Evolutionary conservation across 2,797 vertebrate species (phyloP).

Genomic region (Fratercula arctica): DNA sequence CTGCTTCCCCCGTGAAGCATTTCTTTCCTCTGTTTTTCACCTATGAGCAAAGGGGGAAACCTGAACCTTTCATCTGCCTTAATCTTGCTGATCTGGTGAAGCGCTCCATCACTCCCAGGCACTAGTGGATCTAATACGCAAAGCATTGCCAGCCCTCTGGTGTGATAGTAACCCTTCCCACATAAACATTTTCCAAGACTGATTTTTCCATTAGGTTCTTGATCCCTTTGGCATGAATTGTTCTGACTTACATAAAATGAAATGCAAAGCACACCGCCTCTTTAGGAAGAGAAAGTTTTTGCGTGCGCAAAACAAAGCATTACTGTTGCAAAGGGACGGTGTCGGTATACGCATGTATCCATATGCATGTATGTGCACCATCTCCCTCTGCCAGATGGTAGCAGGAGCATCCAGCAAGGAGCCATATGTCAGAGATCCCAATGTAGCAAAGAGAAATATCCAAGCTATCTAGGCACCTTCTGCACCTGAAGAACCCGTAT

Average conservation of each 20-base stretch:
- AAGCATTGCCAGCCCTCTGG: neutral
- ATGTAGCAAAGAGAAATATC: neutral
- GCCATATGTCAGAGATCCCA: neutral
- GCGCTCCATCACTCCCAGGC: neutral
- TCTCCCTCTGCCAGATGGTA: neutral
- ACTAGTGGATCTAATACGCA: neutral
- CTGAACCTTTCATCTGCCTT: neutral
- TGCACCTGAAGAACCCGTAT: neutral
- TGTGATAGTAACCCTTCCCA: neutral
- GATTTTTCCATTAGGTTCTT: constrained; percentile 3
- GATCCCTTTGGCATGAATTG: neutral
- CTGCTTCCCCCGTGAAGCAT: neutral
- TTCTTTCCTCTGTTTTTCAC: neutral
- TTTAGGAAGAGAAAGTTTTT: neutral
- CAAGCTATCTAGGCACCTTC: neutral
- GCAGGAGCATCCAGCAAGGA: neutral
- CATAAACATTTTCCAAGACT: neutral
- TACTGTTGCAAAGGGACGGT: neutral
- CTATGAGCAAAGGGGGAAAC: neutral
- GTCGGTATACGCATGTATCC: rapidly evolving
- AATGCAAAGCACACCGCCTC: neutral
- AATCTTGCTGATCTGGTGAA: neutral
- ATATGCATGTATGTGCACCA: rapidly evolving
- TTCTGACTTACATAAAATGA: neutral
- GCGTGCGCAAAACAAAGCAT: neutral